These are phyloP conservation scores for Tapirus terrestris DNA, from an alignment of 2,113 vertebrate species.

Conservation along the genomic window DNA sequence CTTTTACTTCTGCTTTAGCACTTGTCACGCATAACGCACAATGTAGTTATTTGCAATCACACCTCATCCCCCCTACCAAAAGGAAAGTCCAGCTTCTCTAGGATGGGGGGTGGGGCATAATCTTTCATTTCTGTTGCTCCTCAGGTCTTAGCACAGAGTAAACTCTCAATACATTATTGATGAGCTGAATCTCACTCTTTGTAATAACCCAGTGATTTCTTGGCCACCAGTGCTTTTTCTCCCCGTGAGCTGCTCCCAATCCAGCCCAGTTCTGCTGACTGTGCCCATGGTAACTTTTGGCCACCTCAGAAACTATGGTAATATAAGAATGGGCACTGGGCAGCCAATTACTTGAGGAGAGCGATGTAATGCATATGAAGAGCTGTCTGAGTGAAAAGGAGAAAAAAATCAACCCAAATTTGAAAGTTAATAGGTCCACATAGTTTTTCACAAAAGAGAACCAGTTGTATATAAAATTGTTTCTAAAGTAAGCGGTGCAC, in stretches of 20 bases:
- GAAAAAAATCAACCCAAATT: background rate
- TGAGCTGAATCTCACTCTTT: background rate
- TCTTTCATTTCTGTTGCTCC: background rate
- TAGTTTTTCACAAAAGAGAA: constrained; percentile 2
- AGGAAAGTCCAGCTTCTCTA: background rate
- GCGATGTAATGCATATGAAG: background rate
- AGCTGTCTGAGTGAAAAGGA: background rate
- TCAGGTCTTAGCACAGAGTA: background rate
- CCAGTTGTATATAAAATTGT: background rate
- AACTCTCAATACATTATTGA: background rate
- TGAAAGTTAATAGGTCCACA: background rate
- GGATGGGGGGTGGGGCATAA: background rate
- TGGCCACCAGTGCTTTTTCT: background rate
- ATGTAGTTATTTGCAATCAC: background rate
- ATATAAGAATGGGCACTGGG: background rate
- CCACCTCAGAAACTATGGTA: background rate
- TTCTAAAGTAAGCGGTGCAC: background rate
- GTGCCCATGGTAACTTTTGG: background rate
- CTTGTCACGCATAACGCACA: background rate
- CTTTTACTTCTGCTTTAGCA: background rate
- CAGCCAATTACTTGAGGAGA: background rate
- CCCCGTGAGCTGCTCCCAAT: background rate
- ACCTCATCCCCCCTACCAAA: background rate
- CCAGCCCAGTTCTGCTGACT: background rate
- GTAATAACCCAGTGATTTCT: background rate